A percentile compares a stretch with the other conserved stretches of the same genome.
Conservation (phyloP, 1,140 invertebrate genomes). For the Andricus grossulariae region DNA sequence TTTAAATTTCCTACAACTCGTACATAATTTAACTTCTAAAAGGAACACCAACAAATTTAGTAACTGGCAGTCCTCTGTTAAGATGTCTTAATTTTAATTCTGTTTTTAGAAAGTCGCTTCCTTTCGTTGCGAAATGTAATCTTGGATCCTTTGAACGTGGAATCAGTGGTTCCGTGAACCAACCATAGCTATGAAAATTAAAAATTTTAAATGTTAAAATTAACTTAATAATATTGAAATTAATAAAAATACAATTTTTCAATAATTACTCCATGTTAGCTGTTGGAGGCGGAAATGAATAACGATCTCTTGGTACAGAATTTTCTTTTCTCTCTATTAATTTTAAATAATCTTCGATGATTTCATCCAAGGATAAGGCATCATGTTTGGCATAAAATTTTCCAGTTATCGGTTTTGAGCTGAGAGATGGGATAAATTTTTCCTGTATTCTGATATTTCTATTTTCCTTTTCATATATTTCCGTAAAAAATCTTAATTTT, state of each 20-base stretch:
- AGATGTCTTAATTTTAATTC: conserved; percentile 59
- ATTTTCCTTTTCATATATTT: conserved; percentile 62
- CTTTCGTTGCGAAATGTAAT: conserved; percentile 58
- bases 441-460: conserved; percentile 50
- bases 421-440: conserved; percentile 51
- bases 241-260: conserved; percentile 25
- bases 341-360: conserved; percentile 57
- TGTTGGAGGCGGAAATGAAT: conserved; percentile 59
- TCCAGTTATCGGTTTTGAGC: conserved; percentile 54
- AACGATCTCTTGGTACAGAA: conserved; percentile 57
- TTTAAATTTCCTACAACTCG: no score
- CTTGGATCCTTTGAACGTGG: conserved; percentile 56
- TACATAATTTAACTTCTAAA: conserved; percentile 43
- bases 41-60: conserved; percentile 60
- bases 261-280: conserved; percentile 65
- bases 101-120: conserved; percentile 60
- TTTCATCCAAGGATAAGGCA: conserved; percentile 37
- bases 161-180: conserved; percentile 58
- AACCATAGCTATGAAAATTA: conserved; percentile 63
- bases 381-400: conserved; percentile 70
- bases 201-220: conserved; percentile 29
- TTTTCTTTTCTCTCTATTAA: conserved; percentile 53
- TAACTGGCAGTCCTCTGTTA: conserved; percentile 48
- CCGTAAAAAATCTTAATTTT: conserved; percentile 58
- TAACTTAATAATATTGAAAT: conserved; percentile 29